These are phyloP conservation scores for Eledona agricola DNA, from an alignment of 2,888 invertebrate species.

Conservation along the genomic window DNA sequence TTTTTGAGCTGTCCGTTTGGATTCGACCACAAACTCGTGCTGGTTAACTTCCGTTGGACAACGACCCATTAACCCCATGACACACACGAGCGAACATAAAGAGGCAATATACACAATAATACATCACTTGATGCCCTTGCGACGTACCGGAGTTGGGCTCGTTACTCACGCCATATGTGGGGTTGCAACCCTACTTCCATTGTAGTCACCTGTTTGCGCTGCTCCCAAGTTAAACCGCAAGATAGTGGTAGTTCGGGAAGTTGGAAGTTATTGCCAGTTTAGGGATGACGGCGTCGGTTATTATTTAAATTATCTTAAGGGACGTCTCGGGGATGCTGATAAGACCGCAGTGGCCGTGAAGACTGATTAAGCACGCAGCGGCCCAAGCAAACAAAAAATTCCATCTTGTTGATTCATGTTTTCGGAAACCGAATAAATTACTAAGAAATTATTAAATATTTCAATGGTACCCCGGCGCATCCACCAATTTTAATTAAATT, in stretches of 20 bases:
- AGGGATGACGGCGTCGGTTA: slow-evolving; percentile 10
- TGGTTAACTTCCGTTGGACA: slow-evolving; percentile 35
- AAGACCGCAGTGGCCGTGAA: too few relatives aligned
- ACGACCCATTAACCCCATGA: slow-evolving; percentile 36
- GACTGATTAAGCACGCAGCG: slow-evolving; percentile 24
- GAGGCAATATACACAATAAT: slow-evolving; percentile 41
- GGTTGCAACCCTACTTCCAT: slow-evolving; percentile 38
- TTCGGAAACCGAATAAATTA: too few relatives aligned
- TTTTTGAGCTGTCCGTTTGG: slow-evolving; percentile 27
- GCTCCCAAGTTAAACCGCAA: slow-evolving; percentile 21
- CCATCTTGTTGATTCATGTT: too few relatives aligned
- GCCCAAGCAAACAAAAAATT: too few relatives aligned
- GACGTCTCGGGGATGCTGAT: too few relatives aligned
- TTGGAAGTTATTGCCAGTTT: slow-evolving; percentile 21
- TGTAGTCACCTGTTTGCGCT: slow-evolving; percentile 43
- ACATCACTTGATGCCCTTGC: slow-evolving; percentile 39
- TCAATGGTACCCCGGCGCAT: too few relatives aligned
- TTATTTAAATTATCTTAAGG: slow-evolving; percentile 31
- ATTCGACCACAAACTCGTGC: slow-evolving; percentile 33
- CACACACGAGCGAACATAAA: slow-evolving; percentile 38
- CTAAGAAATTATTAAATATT: too few relatives aligned
- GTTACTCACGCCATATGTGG: slow-evolving; percentile 41
- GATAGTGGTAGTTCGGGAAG: slow-evolving; percentile 21
- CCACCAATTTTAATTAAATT: too few relatives aligned
- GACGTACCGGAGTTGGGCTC: slow-evolving; percentile 41